Evolutionary conservation across 2,797 vertebrate genomes (phyloP).

Genomic region (Martes flavigula): DNA sequence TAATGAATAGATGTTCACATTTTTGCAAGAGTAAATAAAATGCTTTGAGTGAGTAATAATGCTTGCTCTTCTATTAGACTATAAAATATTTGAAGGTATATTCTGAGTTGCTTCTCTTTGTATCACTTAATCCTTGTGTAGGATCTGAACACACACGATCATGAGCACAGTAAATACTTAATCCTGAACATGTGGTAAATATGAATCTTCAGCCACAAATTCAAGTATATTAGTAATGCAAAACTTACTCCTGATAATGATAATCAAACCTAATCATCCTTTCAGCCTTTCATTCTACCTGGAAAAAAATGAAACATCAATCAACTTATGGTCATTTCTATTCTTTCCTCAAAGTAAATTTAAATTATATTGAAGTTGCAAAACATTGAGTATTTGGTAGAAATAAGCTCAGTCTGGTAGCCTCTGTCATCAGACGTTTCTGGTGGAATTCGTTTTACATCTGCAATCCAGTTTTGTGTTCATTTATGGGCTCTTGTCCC

Average conservation of each 20-base stretch:
- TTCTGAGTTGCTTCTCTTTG: background rate
- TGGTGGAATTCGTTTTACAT: background rate
- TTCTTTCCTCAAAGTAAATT: background rate
- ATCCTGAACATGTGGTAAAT: background rate
- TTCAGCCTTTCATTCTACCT: background rate
- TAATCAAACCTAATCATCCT: background rate
- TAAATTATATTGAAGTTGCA: background rate
- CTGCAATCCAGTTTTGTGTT: background rate
- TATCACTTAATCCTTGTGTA: background rate
- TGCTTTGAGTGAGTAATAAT: background rate
- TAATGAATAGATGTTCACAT: background rate
- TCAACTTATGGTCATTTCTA: background rate
- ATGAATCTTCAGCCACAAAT: background rate
- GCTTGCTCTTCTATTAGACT: background rate
- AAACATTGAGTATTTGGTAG: background rate
- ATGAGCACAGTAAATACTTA: background rate
- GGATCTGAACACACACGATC: background rate
- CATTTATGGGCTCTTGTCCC: background rate
- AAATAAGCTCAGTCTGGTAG: background rate
- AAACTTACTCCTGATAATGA: background rate
- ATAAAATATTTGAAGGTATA: background rate
- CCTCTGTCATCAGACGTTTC: background rate
- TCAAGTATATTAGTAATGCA: background rate
- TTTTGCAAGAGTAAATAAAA: slow-evolving; percentile 23
- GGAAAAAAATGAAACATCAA: background rate